phyloP scores from a whole-genome alignment of 2,797 vertebrate species.

The Rhincodon typus region DNA sequence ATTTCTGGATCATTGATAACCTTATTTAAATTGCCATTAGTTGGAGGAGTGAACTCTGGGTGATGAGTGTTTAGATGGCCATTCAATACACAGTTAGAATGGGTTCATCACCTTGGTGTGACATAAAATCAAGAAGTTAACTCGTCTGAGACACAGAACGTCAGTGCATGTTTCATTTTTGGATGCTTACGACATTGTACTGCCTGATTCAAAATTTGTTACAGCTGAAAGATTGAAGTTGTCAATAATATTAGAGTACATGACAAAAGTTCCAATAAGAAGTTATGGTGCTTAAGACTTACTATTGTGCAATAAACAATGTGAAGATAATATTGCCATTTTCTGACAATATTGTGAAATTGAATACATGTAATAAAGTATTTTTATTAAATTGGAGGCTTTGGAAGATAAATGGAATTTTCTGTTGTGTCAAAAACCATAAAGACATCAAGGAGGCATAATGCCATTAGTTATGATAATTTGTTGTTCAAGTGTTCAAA shows the following conservation, averaged over 20 bases:
- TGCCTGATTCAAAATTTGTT: not conserved
- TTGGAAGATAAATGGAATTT: not conserved
- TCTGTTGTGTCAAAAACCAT: not conserved
- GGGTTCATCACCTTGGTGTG: not conserved
- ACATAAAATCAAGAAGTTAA: not conserved
- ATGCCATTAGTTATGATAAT: not conserved
- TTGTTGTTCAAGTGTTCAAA: not conserved
- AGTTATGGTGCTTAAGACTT: not conserved
- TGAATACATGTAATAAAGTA: not conserved
- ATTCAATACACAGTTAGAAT: not conserved
- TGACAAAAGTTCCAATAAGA: not conserved
- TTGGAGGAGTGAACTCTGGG: not conserved
- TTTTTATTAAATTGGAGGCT: not conserved
- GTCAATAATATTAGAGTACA: not conserved
- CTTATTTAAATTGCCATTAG: not conserved
- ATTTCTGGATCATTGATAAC: not conserved
- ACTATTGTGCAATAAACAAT: not conserved
- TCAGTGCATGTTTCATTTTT: not conserved
- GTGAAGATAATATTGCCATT: not conserved
- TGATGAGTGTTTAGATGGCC: not conserved
- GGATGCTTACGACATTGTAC: not conserved
- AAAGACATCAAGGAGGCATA: not conserved
- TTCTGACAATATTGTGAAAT: not conserved
- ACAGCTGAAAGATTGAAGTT: not conserved
- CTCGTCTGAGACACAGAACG: not conserved